Percentiles rank a stretch among this genome's conserved stretches.
These are phyloP conservation scores for Noturus placidus DNA, from an alignment of 2,113 vertebrate genomes.

Conservation along the genomic window DNA sequence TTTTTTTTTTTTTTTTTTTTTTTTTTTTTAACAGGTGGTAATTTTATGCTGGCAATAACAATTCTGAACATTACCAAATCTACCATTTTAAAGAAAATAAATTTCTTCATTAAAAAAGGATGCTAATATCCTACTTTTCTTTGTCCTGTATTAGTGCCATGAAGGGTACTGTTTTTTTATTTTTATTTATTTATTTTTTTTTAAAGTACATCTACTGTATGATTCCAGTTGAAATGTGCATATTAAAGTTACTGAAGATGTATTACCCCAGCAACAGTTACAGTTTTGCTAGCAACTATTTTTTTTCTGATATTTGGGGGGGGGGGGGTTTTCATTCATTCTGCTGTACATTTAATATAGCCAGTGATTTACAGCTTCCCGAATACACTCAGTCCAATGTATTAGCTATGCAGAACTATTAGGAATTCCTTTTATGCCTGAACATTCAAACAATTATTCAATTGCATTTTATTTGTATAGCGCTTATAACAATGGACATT, in stretches of 20 bases:
- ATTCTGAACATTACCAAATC: background rate
- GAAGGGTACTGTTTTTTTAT: background rate
- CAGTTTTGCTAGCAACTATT: background rate
- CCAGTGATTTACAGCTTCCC: background rate
- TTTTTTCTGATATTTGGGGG: no score
- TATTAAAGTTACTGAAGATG: background rate
- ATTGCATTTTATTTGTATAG: no score
- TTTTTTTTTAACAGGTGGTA: background rate
- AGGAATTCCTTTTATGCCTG: background rate
- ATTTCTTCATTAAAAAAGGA: background rate
- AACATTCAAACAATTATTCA: background rate
- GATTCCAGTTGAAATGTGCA: background rate
- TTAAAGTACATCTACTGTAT: background rate
- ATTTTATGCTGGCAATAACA: background rate
- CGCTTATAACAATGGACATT: no score
- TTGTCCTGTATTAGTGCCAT: no score
- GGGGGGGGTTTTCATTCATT: background rate
- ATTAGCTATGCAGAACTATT: no score
- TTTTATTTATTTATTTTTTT: no score
- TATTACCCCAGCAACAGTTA: background rate
- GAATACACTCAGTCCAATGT: background rate
- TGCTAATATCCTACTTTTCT: no score
- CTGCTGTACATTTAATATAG: background rate
- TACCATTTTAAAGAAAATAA: background rate
- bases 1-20: background rate